These are phyloP conservation scores for Eira barbara DNA, from an alignment of 2,113 vertebrate genomes.

Conservation along the genomic window DNA sequence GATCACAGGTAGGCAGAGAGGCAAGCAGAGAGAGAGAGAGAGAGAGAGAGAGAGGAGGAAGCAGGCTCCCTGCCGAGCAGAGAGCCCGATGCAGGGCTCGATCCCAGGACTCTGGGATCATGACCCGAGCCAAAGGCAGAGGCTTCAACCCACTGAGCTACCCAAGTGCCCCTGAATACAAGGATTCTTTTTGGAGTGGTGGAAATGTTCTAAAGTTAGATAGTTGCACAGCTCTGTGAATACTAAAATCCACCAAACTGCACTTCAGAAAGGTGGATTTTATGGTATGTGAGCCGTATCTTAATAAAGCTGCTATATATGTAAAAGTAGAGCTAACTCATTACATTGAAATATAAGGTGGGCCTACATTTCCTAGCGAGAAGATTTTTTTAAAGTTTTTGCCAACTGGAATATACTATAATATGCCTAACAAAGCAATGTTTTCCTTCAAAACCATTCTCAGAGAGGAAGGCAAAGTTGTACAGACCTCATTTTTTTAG, in stretches of 20 bases:
- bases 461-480: neutral
- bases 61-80: too few species aligned
- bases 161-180: too few species aligned
- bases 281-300: neutral
- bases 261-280: neutral
- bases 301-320: neutral
- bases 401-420: neutral
- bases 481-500: neutral
- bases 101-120: too few species aligned
- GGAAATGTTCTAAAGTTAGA: neutral
- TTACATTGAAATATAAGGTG: neutral
- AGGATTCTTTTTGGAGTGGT: neutral
- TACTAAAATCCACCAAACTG: neutral
- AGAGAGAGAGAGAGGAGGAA: too few species aligned
- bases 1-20: too few species aligned
- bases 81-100: too few species aligned
- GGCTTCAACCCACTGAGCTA: too few species aligned
- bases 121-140: too few species aligned
- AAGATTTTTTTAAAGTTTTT: neutral
- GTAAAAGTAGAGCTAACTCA: neutral
- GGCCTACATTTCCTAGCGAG: neutral
- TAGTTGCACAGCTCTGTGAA: neutral
- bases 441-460: conserved; percentile 33
- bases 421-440: neutral
- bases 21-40: too few species aligned